Evolutionary conservation across 1,140 invertebrate species (phyloP).

Genomic region (Ceratosolen solmsi): DNA sequence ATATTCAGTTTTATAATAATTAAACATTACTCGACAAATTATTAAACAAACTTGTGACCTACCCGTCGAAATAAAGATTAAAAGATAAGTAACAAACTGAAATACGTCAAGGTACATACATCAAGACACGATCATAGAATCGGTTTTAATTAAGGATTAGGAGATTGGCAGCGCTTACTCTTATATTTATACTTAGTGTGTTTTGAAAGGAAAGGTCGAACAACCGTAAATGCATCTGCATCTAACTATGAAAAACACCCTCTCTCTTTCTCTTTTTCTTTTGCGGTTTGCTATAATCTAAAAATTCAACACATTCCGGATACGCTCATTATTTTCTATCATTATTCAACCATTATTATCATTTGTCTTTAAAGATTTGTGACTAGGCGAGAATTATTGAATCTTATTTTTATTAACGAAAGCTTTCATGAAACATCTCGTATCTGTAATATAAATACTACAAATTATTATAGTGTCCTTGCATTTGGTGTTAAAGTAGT

Average conservation of each 20-base stretch:
- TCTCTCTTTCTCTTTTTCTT: too few species aligned
- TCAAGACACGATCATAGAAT: too few species aligned
- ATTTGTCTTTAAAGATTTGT: not conserved
- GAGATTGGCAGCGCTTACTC: slow-evolving; percentile 52
- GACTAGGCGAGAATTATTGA: not conserved
- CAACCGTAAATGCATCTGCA: slow-evolving; percentile 57
- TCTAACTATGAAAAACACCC: slow-evolving; percentile 28
- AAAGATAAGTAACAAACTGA: too few species aligned
- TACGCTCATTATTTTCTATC: not conserved
- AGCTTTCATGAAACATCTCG: not conserved
- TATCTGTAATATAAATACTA: too few species aligned
- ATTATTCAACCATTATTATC: not conserved
- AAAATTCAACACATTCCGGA: too few species aligned
- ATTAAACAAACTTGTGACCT: too few species aligned
- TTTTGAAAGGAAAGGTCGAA: slow-evolving; percentile 58
- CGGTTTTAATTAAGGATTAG: not conserved
- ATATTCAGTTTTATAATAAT: too few species aligned
- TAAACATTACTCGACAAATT: too few species aligned
- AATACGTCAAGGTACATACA: too few species aligned
- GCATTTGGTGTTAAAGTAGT: not conserved
- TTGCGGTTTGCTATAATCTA: too few species aligned
- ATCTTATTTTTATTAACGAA: not conserved
- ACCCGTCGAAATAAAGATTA: too few species aligned
- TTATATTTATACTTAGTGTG: not conserved
- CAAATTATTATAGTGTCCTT: too few species aligned